Evolutionary conservation across 2,797 vertebrate genomes (phyloP), one percentile per base, ranked within the genome.

Genomic region (Alosa sapidissima): DNA sequence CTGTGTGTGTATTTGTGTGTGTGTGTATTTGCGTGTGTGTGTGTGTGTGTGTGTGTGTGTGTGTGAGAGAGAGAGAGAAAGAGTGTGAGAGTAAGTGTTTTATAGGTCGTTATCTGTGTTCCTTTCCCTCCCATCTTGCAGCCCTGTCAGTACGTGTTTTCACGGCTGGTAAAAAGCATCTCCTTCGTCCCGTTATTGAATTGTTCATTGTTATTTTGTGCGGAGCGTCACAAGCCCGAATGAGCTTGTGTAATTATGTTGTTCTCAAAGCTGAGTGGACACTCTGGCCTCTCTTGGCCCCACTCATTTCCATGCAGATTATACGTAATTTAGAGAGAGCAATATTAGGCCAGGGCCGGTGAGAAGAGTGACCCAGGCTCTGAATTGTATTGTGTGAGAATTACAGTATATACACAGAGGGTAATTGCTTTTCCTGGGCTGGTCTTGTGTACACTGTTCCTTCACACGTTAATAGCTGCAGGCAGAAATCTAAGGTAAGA

Each of bases 391-490:
- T 75, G 33, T 41, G 68, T 41, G 68, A 5, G 33, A 41, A 16
- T 75, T 14, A 41, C 33, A 75, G 72, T 1, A 78, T 16, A 47
- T 21, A 78, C 72, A 47, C 36, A 21, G 41, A n/a, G 41, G 72
- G 24, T 78, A 83, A 85, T 83, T 78, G 68, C 7, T 21, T 88
- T 82, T 48, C 82, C 81, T 78, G 81, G 81, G 83, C 47, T 13
- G 65, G 49, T 84, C 55, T 48, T 88, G 83, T 82, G 84, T 45
- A 84, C 60, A 9, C 11, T 21, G 58, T 86, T 72, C 55, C 9
- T 47, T 72, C 19, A 65, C 68, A 58, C 75, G 75, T 75, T 82
- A 78, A 24, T 49, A 49, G 1, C 83, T 33, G 33, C 2, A 49
- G 72, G 85, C 24, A 47, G 13, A 36, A 19, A 10, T 58, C 75